Conservation (phyloP, 2,888 invertebrate genomes). For the Exephanes ischioxanthus region DNA sequence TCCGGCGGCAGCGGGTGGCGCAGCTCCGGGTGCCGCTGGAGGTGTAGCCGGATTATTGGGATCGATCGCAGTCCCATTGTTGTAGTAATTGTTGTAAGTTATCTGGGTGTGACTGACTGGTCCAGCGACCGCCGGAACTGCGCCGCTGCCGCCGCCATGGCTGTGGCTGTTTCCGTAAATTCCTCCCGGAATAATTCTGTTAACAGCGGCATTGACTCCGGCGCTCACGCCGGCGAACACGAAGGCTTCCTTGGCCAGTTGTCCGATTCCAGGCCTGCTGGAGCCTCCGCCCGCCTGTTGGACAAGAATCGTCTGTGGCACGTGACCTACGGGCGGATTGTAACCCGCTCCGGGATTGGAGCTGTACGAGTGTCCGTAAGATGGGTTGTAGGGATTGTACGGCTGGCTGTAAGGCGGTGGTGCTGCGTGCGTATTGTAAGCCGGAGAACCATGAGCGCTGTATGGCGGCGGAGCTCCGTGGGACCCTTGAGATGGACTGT, state of each 20-base stretch:
- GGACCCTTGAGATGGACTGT: conserved; percentile 69
- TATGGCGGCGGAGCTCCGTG: conserved; percentile 54
- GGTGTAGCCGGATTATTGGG: conserved; percentile 50
- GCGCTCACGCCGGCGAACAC: conserved; percentile 82
- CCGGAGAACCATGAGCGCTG: conserved; percentile 59
- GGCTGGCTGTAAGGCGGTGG: conserved; percentile 71
- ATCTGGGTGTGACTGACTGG: conserved; percentile 78
- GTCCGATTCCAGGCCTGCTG: conserved; percentile 81
- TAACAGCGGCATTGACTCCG: conserved; percentile 83
- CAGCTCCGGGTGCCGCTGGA: conserved; percentile 47
- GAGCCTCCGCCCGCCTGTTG: conserved; percentile 71
- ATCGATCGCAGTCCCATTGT: conserved; percentile 77
- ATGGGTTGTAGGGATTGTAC: conserved; percentile 72
- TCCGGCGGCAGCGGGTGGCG: conserved; percentile 53
- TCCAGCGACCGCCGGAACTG: conserved; percentile 73
- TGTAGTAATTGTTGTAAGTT: conserved; percentile 83
- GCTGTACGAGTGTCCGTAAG: conserved; percentile 64
- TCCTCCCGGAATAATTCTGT: conserved; percentile 79
- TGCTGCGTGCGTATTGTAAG: conserved; percentile 68
- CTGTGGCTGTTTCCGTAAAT: conserved; percentile 75
- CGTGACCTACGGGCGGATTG: conserved; percentile 74
- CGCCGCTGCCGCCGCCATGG: conserved; percentile 58
- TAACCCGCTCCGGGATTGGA: conserved; percentile 68
- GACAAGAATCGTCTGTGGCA: conserved; percentile 78
- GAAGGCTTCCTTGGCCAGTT: conserved; percentile 83